These are phyloP conservation scores for Ptychochromis oligacanthus DNA, from an alignment of 2,113 vertebrate species.

Conservation along the genomic window DNA sequence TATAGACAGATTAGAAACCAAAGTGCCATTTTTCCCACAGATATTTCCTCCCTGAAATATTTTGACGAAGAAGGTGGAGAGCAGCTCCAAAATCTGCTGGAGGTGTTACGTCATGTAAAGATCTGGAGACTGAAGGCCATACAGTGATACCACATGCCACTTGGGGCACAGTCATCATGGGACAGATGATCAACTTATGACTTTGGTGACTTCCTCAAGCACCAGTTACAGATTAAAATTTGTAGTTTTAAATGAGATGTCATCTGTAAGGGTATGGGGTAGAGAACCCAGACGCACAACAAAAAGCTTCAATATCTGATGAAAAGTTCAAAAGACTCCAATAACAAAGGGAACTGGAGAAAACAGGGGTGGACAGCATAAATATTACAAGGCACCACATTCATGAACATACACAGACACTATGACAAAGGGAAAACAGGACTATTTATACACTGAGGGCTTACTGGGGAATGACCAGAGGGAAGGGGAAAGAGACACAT, in stretches of 20 bases:
- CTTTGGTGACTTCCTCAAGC: too few species aligned
- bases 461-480: not conserved
- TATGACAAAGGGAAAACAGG: not conserved
- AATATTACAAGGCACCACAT: not conserved
- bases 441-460: not conserved
- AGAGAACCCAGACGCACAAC: not conserved
- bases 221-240: accelerated
- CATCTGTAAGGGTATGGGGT: not conserved
- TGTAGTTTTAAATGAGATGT: not conserved
- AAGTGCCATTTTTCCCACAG: not conserved
- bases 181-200: not conserved
- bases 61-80: not conserved
- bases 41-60: not conserved
- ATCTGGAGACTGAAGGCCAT: not conserved
- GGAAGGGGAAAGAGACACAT: not conserved
- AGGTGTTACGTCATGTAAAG: not conserved
- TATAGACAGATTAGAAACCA: not conserved
- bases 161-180: not conserved
- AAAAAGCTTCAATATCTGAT: not conserved
- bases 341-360: not conserved
- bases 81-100: not conserved
- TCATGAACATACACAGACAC: not conserved
- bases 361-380: not conserved
- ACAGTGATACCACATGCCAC: not conserved
- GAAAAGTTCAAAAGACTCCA: not conserved